Conservation (phyloP, 2,113 vertebrate genomes). For the Nothobranchius kuhntae region DNA sequence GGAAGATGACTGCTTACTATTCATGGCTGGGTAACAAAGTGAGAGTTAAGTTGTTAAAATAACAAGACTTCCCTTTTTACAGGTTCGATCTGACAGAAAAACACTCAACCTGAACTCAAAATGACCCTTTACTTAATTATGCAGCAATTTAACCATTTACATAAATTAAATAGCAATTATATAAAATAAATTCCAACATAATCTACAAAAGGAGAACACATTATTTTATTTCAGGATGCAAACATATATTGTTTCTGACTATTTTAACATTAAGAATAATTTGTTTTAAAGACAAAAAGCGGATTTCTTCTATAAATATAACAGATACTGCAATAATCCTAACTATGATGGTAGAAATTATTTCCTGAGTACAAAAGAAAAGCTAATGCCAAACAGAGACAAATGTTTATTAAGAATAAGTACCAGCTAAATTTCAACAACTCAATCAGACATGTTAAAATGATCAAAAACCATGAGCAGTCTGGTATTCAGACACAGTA, state of each 20-base stretch:
- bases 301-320: background rate
- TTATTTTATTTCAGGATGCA: background rate
- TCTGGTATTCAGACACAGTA: constrained; percentile 31
- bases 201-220: background rate
- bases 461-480: constrained; percentile 17
- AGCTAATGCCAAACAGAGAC: background rate
- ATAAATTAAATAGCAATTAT: background rate
- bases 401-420: background rate
- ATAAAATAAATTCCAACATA: background rate
- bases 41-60: background rate
- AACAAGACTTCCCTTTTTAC: background rate
- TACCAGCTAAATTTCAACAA: background rate
- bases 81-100: background rate
- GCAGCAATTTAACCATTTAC: background rate
- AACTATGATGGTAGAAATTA: background rate
- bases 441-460: background rate
- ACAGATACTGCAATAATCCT: background rate
- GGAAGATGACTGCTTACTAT: background rate
- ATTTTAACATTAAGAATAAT: background rate
- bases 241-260: background rate
- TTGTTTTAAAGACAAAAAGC: background rate
- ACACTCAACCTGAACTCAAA: background rate
- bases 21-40: background rate
- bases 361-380: background rate
- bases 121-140: background rate